A percentile compares a stretch with the other conserved stretches of the same genome.
Evolutionary conservation across 2,797 vertebrate species (phyloP).

Genomic region (Enteromius viviparus): DNA sequence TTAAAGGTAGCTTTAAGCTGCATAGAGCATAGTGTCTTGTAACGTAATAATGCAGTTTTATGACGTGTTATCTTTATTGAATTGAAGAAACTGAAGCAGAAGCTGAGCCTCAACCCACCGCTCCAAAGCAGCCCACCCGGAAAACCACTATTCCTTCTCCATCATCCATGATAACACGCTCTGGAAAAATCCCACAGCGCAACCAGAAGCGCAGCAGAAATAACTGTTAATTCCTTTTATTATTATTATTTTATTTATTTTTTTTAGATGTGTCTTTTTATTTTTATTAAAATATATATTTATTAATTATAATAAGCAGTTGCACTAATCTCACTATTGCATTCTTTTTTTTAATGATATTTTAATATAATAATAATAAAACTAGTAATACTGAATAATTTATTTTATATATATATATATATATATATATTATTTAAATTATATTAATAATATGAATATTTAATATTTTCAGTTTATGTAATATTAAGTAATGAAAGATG

Average conservation of each 20-base stretch:
- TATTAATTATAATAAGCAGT: too few relatives aligned
- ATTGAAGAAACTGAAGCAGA: slow-evolving; percentile 57
- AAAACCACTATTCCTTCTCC: slow-evolving; percentile 60
- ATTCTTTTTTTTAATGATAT: too few relatives aligned
- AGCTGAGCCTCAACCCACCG: slow-evolving; percentile 41
- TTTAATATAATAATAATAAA: too few relatives aligned
- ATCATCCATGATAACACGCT: slow-evolving; percentile 78
- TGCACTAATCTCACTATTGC: not conserved
- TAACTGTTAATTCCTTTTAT: slow-evolving; percentile 33
- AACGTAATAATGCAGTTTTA: not conserved
- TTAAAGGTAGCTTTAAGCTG: not conserved
- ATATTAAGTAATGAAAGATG: too few relatives aligned
- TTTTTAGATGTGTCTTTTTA: not conserved
- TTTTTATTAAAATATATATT: not conserved
- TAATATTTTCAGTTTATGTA: too few relatives aligned
- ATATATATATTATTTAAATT: too few relatives aligned
- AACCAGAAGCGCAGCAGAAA: slow-evolving; percentile 65
- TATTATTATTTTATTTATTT: too few relatives aligned
- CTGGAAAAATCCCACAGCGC: slow-evolving; percentile 73
- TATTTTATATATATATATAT: too few relatives aligned
- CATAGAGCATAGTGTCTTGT: not conserved
- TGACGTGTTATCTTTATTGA: not conserved
- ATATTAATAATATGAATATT: too few relatives aligned
- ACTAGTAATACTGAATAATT: too few relatives aligned
- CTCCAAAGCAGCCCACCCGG: slow-evolving; percentile 43